Evolutionary conservation across 2,113 vertebrate genomes (phyloP).

Genomic region (Anguilla rostrata): DNA sequence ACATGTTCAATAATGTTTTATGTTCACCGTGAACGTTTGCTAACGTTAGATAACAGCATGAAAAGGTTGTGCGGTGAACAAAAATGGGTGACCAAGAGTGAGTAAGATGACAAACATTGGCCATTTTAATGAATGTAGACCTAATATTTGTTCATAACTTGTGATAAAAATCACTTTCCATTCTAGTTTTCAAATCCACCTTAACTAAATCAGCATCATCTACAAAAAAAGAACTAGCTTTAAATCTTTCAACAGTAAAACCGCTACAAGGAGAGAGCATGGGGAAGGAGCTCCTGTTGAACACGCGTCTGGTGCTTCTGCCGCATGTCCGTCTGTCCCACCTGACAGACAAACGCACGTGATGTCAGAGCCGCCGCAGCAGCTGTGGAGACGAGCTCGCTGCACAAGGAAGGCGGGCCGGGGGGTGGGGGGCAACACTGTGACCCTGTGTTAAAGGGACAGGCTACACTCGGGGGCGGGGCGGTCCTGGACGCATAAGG

Average conservation of each 20-base stretch:
- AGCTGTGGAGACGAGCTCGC: conserved; percentile 18
- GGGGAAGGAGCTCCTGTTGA: not conserved
- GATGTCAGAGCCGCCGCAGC: conserved; percentile 29
- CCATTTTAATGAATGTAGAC: too few relatives aligned
- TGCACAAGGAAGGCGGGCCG: not conserved
- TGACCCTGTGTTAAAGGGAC: not conserved
- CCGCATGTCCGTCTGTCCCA: not conserved
- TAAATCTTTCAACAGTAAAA: too few relatives aligned
- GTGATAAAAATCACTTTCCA: too few relatives aligned
- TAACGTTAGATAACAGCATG: not conserved
- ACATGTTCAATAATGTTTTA: too few relatives aligned
- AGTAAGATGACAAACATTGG: too few relatives aligned
- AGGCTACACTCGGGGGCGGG: not conserved
- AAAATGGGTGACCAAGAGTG: not conserved
- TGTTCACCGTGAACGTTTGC: too few relatives aligned
- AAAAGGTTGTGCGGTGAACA: not conserved
- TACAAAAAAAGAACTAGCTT: too few relatives aligned
- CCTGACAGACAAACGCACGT: conserved; percentile 17
- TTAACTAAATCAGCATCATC: too few relatives aligned
- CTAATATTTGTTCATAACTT: too few relatives aligned
- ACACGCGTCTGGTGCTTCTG: not conserved
- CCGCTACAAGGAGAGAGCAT: too few relatives aligned
- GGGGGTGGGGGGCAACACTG: not conserved
- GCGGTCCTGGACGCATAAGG: not conserved
- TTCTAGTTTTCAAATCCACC: too few relatives aligned